Evolutionary conservation across 2,888 invertebrate species (phyloP), one percentile per base, ranked within the genome.

Genomic region (Lucinisca nassula): DNA sequence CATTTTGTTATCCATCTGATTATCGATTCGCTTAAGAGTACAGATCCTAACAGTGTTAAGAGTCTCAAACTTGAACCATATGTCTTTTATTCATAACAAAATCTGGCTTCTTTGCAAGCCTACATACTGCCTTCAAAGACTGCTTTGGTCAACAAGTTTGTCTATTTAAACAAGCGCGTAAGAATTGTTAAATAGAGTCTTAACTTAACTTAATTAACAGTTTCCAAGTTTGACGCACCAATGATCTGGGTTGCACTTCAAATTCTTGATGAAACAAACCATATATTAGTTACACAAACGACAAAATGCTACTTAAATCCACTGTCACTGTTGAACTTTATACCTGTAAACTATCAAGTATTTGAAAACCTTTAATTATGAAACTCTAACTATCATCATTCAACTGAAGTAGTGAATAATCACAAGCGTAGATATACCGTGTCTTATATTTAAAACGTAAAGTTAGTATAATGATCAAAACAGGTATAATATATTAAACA

Each of bases 321-420:
- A 10, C 67, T 35, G 67, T 67, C 67, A 67, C 67, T 21, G 67
- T 67, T 67, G 67, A 67, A 67, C 67, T 67, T 67, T 67, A 67
- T 35, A 35, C 35, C 35, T 8, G 67, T 67, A 67, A 67, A 67
- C 67, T 67, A 21, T 67, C 67, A 67, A 67, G 3, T 67, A 67
- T 67, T 67, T 67, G 67, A 67, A 67, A 67, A 67, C 67, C 67
- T 67, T 67, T 67, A 67, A 67, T 67, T 67, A 67, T 67, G 67
- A 67, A 35, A 35, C 67, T 21, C 67, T 1, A 12, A 17, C 67
- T 67, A 67, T 67, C 67, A 67, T 67, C 67, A 67, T 12, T 67
- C 10, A 24, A 67, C 10, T 67, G 35, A 21, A 67, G 67, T 30
- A 67, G 30, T 1, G 35, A 67, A 67, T 67, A 67, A 67, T 67